Percentiles rank a stretch among this genome's conserved stretches.
These are phyloP conservation scores for Scaptomyza graminum DNA, from an alignment of 1,140 invertebrate species.

Conservation along the genomic window DNA sequence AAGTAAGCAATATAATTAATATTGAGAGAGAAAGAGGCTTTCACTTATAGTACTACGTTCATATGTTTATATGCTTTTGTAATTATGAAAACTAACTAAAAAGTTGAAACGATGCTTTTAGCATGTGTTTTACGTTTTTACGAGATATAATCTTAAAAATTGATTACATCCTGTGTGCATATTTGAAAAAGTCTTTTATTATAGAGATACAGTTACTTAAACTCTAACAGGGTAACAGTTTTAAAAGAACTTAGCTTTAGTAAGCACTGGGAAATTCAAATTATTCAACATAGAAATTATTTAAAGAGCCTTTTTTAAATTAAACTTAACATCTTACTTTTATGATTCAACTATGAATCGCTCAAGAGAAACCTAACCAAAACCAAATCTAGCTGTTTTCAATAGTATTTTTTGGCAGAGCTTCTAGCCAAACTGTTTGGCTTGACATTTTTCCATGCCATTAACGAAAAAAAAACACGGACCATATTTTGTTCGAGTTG, in stretches of 20 bases:
- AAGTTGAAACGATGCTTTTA: not conserved
- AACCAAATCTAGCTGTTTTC: constrained; percentile 43
- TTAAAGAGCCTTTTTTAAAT: too few species aligned
- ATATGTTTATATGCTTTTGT: not conserved
- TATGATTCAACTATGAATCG: not conserved
- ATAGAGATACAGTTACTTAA: not conserved
- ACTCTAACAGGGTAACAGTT: too few species aligned
- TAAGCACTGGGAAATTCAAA: too few species aligned
- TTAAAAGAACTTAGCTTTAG: too few species aligned
- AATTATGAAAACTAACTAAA: constrained; percentile 3
- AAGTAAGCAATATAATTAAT: constrained; percentile 11
- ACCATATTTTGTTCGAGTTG: constrained; percentile 40
- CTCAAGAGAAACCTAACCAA: not conserved
- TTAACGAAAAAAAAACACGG: constrained; percentile 62
- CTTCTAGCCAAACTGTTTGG: constrained; percentile 29
- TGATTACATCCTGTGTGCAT: too few species aligned
- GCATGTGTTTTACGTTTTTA: not conserved
- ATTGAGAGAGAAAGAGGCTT: not conserved
- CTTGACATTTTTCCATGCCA: constrained; percentile 78
- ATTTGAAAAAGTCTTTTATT: not conserved
- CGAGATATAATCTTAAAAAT: too few species aligned
- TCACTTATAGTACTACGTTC: not conserved
- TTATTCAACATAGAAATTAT: too few species aligned
- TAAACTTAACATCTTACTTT: too few species aligned
- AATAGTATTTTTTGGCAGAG: constrained; percentile 37